Evolutionary conservation across 2,888 invertebrate genomes (phyloP), one percentile per base, ranked within the genome.

Genomic region (Microchrysa polita): DNA sequence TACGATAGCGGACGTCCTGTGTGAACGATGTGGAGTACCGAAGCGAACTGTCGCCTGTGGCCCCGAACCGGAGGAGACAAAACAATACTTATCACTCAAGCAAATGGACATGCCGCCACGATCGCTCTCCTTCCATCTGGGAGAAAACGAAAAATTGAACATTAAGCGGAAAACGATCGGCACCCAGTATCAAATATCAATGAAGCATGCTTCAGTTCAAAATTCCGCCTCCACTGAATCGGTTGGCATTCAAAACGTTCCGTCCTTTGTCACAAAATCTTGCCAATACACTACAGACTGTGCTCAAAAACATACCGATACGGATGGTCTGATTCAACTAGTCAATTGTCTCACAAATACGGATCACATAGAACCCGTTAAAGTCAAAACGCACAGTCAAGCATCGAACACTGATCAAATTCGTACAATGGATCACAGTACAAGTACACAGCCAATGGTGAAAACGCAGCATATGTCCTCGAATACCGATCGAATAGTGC

Each of bases 91-190:
- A 40, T 88, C 88, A 1, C 79, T 88, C 27, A 81, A 81, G 60
- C 83, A 86, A 27, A 84, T 86, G 74, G 80, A 87, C 79, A 84
- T 80, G 67, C 82, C 84, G 0, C 86, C 86, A 1, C 83, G 88
- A 72, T 90, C 89, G 79, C 87, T 87, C 76, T 89, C 89, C 0
- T 90, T 90, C 78, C 88, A 88, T 79, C 84, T 88, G 78, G 88
- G 89, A 1, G 88, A 88, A 65, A 80, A 78, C 34, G 87, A 87
- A 67, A 86, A 86, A 77, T 79, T 86, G 0, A 86, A 86, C 71
- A 79, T 86, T 10, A 83, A 81, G 63, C 79, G 79, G 1, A 84
- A 83, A 77, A 79, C 81, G 0, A 78, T 80, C 22, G 83, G 79
- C 27, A 83, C 82, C 7, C 85, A 83, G 74, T 82, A 80, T 5